Conservation (phyloP, 2,797 vertebrate genomes). For the Discoglossus pictus region DNA sequence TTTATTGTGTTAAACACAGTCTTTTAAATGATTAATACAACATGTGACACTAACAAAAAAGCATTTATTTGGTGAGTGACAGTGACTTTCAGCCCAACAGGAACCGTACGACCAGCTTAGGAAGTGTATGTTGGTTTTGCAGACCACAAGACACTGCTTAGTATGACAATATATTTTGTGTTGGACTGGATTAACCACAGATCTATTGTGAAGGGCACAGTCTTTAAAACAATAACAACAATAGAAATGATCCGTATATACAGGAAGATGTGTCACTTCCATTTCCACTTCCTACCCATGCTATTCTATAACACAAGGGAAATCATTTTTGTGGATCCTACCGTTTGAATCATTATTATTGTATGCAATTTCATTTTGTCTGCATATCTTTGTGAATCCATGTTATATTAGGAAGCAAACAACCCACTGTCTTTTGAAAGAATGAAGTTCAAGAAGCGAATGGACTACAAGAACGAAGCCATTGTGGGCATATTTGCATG, state of each 20-base stretch:
- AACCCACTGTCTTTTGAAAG: too few relatives aligned
- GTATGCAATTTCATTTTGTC: too few relatives aligned
- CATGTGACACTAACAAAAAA: too few relatives aligned
- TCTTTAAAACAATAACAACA: conserved; percentile 20
- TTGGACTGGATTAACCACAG: background rate
- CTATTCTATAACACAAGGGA: conserved; percentile 32
- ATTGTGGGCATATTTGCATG: too few relatives aligned
- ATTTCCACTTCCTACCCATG: conserved; percentile 35
- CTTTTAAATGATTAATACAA: too few relatives aligned
- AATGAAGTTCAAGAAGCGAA: too few relatives aligned
- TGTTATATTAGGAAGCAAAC: too few relatives aligned
- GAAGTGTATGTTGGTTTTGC: conserved; percentile 38
- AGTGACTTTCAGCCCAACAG: conserved; percentile 21
- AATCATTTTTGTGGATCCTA: conserved; percentile 7
- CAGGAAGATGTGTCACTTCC: conserved; percentile 46
- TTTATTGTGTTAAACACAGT: too few relatives aligned
- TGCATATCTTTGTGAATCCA: too few relatives aligned
- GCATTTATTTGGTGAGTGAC: conserved; percentile 7
- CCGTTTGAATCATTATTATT: background rate
- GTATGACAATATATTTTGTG: conserved; percentile 5
- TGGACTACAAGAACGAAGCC: too few relatives aligned
- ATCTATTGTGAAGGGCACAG: background rate
- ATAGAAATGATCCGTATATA: conserved; percentile 21
- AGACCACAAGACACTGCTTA: conserved; percentile 19
- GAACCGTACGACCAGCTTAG: conserved; percentile 13